Base-by-base conservation (phyloP, 2,113 vertebrate genomes). In the Opisthocomus hoazin region DNA sequence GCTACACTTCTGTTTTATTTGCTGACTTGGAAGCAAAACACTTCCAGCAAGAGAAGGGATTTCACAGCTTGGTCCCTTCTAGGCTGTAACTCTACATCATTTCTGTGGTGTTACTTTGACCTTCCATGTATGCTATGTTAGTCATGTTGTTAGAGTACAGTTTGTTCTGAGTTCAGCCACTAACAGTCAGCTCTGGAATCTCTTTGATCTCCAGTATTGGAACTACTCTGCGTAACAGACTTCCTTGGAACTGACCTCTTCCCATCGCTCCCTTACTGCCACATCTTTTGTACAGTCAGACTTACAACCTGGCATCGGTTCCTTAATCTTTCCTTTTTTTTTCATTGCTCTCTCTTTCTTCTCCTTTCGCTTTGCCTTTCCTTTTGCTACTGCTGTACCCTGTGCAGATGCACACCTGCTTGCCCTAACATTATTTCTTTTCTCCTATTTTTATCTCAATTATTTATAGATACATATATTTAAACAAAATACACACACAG, bases 51-150 rank as follows among this genome's bases (percentile, higher is more conserved):
- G 30, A 86, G 36, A 71, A 91, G 11, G 11, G 12, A 80, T 57
- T 69, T 92, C 57, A 80, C 41, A 80, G 2, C 24, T 61, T 90
- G 41, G 11, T 80, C n/a, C 12, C 41, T 83, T 88, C 13, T 21
- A 75, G 54, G 45, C 16, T 71, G 48, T 57, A 79, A 45, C 13
- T 39, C 15, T 36, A 24, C 3, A 3, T 61, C 0, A 13, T 65
- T 76, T 66, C 41, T 80, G n/a, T 45, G 8, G 11, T 73, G 14
- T 51, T 93, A 39, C 15, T 65, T 68, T 46, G 29, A 48, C 30
- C 27, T 76, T 85, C 34, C 29, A 37, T 0, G 0, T 29, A 17
- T 24, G 9, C 12, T 68, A 9, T 57, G 50, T 43, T 53, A n/a
- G 30, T 56, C 7, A 1, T 0, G 1, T 16, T 21, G 3, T 54